Evolutionary conservation across 2,888 invertebrate species (phyloP).

Genomic region (Scelioninae gen. 1): DNA sequence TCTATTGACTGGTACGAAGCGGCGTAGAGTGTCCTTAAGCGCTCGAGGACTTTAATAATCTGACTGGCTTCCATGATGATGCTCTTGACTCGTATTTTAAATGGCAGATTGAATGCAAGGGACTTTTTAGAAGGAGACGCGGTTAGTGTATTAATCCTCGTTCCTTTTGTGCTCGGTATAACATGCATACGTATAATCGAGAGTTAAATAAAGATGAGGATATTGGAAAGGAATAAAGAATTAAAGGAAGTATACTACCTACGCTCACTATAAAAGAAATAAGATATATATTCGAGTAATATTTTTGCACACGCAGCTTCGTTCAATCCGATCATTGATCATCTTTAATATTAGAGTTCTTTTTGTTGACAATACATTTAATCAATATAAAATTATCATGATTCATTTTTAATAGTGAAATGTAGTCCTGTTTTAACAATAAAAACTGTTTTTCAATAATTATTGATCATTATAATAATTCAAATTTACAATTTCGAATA

Average conservation of each 20-base stretch:
- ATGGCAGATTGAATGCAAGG: conserved; percentile 58
- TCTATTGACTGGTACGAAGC: conserved; percentile 10
- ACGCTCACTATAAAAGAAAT: conserved; percentile 29
- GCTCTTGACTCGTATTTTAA: conserved; percentile 61
- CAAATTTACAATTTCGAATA: too few relatives aligned
- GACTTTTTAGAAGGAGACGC: conserved; percentile 54
- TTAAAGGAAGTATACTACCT: conserved; percentile 24
- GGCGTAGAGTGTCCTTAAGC: conserved; percentile 50
- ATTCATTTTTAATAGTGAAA: too few relatives aligned
- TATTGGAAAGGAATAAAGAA: conserved; percentile 18
- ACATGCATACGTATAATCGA: conserved; percentile 36
- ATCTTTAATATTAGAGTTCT: neutral
- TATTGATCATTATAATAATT: too few relatives aligned
- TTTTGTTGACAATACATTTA: neutral
- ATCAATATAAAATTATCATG: too few relatives aligned
- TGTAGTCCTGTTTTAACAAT: too few relatives aligned
- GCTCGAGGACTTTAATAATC: conserved; percentile 63
- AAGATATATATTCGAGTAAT: conserved; percentile 1
- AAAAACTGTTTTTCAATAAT: too few relatives aligned
- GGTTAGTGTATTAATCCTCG: conserved; percentile 54
- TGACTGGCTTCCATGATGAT: conserved; percentile 60
- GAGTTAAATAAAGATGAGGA: conserved; percentile 21
- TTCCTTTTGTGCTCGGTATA: conserved; percentile 47
- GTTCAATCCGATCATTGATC: neutral
- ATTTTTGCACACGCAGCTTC: conserved; percentile 2